A percentile compares a stretch with the other conserved stretches of the same genome.
These are phyloP conservation scores for Frankliniella fusca DNA, from an alignment of 2,888 invertebrate genomes.

Conservation along the genomic window DNA sequence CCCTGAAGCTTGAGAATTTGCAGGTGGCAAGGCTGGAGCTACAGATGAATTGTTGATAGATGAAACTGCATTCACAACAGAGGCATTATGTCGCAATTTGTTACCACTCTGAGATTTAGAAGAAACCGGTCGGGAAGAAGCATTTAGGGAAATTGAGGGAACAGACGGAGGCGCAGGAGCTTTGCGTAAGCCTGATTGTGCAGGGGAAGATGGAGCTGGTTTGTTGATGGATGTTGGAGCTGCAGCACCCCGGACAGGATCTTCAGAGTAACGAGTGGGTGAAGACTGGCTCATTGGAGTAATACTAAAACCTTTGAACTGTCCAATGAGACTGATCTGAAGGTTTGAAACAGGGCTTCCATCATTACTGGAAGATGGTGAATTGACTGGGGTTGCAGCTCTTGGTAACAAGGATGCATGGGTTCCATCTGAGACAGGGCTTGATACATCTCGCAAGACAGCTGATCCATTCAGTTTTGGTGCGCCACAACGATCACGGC, in stretches of 20 bases:
- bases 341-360: constrained; percentile 33
- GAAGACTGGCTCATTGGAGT: constrained; percentile 56
- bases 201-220: constrained; percentile 29
- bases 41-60: constrained; percentile 42
- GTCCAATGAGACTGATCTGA: constrained; percentile 68
- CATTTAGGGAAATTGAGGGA: background rate
- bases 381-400: constrained; percentile 23
- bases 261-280: constrained; percentile 29
- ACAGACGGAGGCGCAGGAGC: constrained; percentile 28
- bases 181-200: constrained; percentile 8
- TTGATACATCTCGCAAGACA: constrained; percentile 36
- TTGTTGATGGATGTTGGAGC: constrained; percentile 38
- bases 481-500: background rate
- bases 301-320: constrained; percentile 80
- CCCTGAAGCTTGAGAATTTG: constrained; percentile 58
- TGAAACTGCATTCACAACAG: constrained; percentile 49
- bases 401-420: constrained; percentile 37
- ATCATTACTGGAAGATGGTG: constrained; percentile 28
- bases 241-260: constrained; percentile 33
- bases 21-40: constrained; percentile 58
- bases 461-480: constrained; percentile 29
- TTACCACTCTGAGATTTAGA: background rate
- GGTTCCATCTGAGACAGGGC: constrained; percentile 37
- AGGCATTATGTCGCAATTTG: background rate
- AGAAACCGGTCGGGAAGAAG: constrained; percentile 40